Evolutionary conservation across 2,113 vertebrate genomes (phyloP).

Genomic region (Callocephalon fimbriatum): DNA sequence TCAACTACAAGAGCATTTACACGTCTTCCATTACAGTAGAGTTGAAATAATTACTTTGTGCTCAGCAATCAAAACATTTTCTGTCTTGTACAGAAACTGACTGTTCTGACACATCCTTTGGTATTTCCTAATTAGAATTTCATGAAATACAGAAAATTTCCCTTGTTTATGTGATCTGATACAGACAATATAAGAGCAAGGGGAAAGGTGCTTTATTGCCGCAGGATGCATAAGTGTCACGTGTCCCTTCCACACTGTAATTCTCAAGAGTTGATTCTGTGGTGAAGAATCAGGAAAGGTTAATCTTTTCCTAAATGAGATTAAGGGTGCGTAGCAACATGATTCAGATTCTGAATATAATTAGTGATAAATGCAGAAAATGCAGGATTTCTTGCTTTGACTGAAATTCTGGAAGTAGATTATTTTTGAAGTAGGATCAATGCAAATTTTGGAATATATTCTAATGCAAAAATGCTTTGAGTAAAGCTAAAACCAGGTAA

Average conservation of each 20-base stretch:
- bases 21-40: neutral
- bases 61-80: neutral
- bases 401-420: no score
- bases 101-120: neutral
- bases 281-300: slow-evolving; percentile 57
- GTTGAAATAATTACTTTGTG: neutral
- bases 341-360: slow-evolving; percentile 8
- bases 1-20: neutral
- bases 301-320: slow-evolving; percentile 56
- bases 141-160: neutral
- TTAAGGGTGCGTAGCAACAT: slow-evolving; percentile 5
- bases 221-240: neutral
- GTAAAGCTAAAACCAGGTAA: neutral
- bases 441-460: neutral
- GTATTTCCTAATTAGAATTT: neutral
- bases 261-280: slow-evolving; percentile 22
- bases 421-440: neutral
- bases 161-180: neutral
- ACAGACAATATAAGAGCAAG: neutral
- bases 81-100: neutral
- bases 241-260: neutral
- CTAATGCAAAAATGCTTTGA: neutral
- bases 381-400: neutral
- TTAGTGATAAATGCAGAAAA: neutral
- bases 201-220: neutral